Conservation (phyloP, 2,113 vertebrate genomes). For the Acanthisitta chloris region DNA sequence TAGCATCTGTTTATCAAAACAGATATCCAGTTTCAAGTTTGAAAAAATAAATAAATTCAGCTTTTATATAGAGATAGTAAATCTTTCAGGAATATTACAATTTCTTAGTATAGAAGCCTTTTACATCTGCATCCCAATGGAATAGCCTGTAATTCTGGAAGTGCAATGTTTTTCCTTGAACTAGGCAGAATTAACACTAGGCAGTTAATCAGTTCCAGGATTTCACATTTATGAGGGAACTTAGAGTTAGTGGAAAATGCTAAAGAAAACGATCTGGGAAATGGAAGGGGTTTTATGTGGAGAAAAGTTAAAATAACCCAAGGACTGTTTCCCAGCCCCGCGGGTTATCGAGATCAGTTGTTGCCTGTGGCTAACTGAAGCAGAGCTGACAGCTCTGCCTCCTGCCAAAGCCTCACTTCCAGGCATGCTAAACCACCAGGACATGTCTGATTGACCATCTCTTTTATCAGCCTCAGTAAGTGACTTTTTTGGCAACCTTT, state of each 20-base stretch:
- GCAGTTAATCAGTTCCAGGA: constrained; percentile 40
- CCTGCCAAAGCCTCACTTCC: background rate
- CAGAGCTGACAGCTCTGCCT: background rate
- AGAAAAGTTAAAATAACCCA: background rate
- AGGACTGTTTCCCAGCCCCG: background rate
- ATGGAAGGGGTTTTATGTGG: background rate
- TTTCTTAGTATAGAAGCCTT: constrained; percentile 5
- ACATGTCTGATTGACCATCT: background rate
- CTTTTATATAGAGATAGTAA: background rate
- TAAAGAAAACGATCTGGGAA: background rate
- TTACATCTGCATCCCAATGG: background rate
- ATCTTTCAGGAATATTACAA: background rate
- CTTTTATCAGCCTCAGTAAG: background rate
- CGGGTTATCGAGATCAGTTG: background rate
- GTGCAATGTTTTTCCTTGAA: background rate
- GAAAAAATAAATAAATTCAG: background rate
- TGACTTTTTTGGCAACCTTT: background rate
- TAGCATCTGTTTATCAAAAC: background rate
- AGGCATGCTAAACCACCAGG: background rate
- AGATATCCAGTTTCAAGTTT: background rate
- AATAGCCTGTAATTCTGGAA: constrained; percentile 12
- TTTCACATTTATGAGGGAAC: constrained; percentile 17
- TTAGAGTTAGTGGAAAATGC: background rate
- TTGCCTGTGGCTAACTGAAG: background rate
- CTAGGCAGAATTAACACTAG: constrained; percentile 11